A percentile compares a stretch with the other conserved stretches of the same genome.
These are phyloP conservation scores for Diadophis punctatus DNA, from an alignment of 2,113 vertebrate species.

Conservation along the genomic window DNA sequence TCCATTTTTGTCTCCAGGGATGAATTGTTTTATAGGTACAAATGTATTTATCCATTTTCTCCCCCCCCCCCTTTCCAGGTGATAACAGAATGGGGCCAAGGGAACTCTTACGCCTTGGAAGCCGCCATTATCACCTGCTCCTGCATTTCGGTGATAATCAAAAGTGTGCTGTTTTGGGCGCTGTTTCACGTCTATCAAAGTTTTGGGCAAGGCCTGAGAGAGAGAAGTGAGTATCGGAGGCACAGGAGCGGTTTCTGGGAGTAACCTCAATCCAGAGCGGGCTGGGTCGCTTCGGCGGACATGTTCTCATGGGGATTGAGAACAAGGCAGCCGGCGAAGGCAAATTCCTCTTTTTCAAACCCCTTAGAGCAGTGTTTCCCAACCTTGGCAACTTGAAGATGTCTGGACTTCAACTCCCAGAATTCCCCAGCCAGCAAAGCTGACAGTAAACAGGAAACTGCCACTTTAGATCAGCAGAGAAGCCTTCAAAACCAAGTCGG, in stretches of 20 bases:
- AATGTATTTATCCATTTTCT: neutral
- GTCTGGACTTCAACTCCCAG: too few relatives aligned
- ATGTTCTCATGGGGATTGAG: neutral
- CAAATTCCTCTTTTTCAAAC: neutral
- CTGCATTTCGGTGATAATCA: constrained; percentile 76
- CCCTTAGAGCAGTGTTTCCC: too few relatives aligned
- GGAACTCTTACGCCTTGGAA: constrained; percentile 69
- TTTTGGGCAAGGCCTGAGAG: constrained; percentile 79
- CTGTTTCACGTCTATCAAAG: constrained; percentile 72
- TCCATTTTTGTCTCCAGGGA: neutral
- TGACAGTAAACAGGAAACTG: too few relatives aligned
- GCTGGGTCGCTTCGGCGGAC: neutral
- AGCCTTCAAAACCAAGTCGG: too few relatives aligned
- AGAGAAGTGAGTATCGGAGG: constrained; percentile 74
- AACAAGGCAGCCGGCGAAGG: neutral
- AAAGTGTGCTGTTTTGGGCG: constrained; percentile 73
- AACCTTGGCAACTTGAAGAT: too few relatives aligned
- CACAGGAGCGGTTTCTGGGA: neutral
- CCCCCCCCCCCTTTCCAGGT: constrained; percentile 57
- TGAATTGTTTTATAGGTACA: rapidly evolving
- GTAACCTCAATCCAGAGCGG: neutral
- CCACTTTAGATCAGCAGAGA: too few relatives aligned
- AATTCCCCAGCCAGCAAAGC: too few relatives aligned
- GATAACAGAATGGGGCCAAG: constrained; percentile 65
- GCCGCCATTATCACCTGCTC: constrained; percentile 74